Evolutionary conservation across 2,113 vertebrate genomes (phyloP).

Genomic region (Tupaia chinensis): DNA sequence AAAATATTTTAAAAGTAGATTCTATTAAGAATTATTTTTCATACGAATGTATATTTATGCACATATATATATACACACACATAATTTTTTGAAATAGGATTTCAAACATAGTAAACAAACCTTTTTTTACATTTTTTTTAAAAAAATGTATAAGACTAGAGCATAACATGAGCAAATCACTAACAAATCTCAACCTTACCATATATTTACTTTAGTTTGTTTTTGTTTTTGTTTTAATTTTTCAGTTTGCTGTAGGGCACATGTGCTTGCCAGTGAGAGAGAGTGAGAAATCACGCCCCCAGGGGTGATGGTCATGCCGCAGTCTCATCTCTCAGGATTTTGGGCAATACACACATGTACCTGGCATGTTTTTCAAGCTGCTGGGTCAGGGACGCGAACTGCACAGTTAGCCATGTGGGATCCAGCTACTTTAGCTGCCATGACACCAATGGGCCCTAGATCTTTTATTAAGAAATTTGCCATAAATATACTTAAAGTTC

Average conservation of each 20-base stretch:
- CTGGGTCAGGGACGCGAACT: too few relatives aligned
- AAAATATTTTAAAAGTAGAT: background rate
- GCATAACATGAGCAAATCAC: background rate
- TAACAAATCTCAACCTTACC: background rate
- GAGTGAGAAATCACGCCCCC: too few relatives aligned
- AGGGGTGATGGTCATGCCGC: too few relatives aligned
- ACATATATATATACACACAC: background rate
- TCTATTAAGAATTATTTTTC: background rate
- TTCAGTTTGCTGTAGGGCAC: too few relatives aligned
- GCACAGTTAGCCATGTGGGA: too few relatives aligned
- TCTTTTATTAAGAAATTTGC: background rate
- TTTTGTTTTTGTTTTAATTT: background rate
- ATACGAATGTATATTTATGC: background rate
- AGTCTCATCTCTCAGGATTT: too few relatives aligned
- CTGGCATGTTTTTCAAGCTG: too few relatives aligned
- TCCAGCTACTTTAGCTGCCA: too few relatives aligned
- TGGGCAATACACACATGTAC: too few relatives aligned
- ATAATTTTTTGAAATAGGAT: background rate
- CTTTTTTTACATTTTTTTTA: slow-evolving; percentile 13
- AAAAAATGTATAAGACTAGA: background rate
- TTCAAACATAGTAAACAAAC: background rate
- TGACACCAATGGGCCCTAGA: too few relatives aligned
- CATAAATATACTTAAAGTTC: background rate
- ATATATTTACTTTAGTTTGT: background rate
- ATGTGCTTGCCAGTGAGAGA: too few relatives aligned